Conservation (phyloP, 2,888 invertebrate species). For the Altica lythri region DNA sequence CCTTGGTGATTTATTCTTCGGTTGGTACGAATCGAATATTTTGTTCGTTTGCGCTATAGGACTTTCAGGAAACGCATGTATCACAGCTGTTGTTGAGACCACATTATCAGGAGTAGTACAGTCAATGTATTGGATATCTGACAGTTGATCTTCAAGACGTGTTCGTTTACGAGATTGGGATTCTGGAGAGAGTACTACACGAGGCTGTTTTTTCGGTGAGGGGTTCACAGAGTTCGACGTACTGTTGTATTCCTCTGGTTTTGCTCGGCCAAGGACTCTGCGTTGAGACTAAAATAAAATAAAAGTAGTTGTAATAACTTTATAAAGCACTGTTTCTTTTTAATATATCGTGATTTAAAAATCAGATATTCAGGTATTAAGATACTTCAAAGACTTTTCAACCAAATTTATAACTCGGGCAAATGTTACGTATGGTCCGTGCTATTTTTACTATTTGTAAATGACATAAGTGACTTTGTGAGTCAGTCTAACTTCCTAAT, state of each 20-base stretch:
- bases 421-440: too few relatives aligned
- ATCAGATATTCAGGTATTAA: too few relatives aligned
- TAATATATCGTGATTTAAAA: too few relatives aligned
- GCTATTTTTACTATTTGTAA: too few relatives aligned
- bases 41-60: constrained; percentile 30
- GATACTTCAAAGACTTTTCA: too few relatives aligned
- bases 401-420: too few relatives aligned
- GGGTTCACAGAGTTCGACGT: constrained; percentile 63
- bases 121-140: constrained; percentile 81
- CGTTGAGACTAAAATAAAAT: constrained; percentile 56
- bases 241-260: constrained; percentile 63
- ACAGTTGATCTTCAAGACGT: constrained; percentile 77
- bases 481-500: too few relatives aligned
- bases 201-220: constrained; percentile 66
- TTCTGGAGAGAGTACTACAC: constrained; percentile 60
- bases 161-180: constrained; percentile 67
- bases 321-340: too few relatives aligned
- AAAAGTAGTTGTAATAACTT: too few relatives aligned
- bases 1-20: constrained; percentile 54
- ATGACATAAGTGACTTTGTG: too few relatives aligned
- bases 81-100: constrained; percentile 52
- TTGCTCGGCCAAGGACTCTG: constrained; percentile 59
- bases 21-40: constrained; percentile 49
- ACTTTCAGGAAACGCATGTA: constrained; percentile 47
- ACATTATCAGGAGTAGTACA: constrained; percentile 73